Evolutionary conservation across 2,797 vertebrate genomes (phyloP).

Genomic region (Netta rufina): DNA sequence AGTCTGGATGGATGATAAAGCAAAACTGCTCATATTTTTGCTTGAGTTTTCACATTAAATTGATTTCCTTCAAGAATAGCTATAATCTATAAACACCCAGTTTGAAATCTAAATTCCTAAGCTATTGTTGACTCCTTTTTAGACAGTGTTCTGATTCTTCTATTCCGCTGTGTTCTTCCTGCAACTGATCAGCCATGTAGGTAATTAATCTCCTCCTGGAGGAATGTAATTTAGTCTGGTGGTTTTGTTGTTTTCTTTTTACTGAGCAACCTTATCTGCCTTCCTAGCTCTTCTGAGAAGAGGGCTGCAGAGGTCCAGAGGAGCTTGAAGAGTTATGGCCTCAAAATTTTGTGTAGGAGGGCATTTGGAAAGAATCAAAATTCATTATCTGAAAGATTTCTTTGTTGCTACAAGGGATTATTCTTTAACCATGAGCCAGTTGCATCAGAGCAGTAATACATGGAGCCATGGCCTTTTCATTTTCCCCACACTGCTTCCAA

Average conservation of each 20-base stretch:
- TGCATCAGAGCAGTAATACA: neutral
- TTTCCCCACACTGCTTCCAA: neutral
- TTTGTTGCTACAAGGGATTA: neutral
- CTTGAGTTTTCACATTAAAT: neutral
- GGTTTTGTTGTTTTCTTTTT: neutral
- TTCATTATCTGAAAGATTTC: neutral
- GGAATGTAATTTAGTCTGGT: accelerated
- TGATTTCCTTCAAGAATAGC: neutral
- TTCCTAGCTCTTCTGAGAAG: neutral
- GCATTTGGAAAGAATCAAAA: neutral
- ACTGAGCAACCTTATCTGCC: neutral
- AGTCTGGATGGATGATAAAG: neutral
- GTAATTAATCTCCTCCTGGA: neutral
- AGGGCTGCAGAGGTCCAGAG: neutral
- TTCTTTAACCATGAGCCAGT: neutral
- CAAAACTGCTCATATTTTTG: neutral
- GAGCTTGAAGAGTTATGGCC: neutral
- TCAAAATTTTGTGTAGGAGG: neutral
- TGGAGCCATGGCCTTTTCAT: accelerated
- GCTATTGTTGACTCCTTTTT: neutral
- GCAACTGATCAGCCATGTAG: neutral
- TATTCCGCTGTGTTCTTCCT: neutral
- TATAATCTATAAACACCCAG: neutral
- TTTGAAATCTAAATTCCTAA: neutral
- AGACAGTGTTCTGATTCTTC: neutral